These are phyloP conservation scores for Gracilinanus agilis DNA, from an alignment of 2,113 vertebrate species.

Conservation along the genomic window DNA sequence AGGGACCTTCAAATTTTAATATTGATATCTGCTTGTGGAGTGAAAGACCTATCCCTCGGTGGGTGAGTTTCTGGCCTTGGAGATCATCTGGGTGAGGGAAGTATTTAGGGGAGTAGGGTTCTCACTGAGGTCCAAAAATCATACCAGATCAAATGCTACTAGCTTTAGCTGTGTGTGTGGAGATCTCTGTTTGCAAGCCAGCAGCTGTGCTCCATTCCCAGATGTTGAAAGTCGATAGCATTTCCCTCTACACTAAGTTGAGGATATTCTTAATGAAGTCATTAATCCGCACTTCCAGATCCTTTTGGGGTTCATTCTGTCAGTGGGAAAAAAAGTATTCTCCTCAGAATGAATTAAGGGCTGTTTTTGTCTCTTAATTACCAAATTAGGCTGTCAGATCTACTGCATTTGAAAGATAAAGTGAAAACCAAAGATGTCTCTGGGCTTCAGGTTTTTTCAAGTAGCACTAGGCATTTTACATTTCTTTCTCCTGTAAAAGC, in stretches of 20 bases:
- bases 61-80: not conserved
- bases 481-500: not conserved
- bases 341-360: constrained; percentile 4
- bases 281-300: constrained; percentile 5
- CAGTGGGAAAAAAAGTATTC: not conserved
- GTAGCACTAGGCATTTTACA: not conserved
- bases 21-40: not conserved
- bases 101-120: not conserved
- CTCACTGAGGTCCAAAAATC: not conserved
- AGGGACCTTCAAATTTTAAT: not conserved
- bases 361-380: not conserved
- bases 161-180: not conserved
- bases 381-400: constrained; percentile 7
- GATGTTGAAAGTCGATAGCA: not conserved
- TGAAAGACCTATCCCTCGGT: not conserved
- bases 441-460: not conserved
- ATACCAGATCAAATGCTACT: not conserved
- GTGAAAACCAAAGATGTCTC: constrained; percentile 8
- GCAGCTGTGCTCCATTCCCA: not conserved
- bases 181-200: not conserved
- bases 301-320: constrained; percentile 7
- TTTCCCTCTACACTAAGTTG: not conserved
- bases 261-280: constrained; percentile 9
- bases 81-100: not conserved
- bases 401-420: not conserved